Evolutionary conservation across 1,140 invertebrate species (phyloP).

Genomic region (Caenorhabditis tropicalis): DNA sequence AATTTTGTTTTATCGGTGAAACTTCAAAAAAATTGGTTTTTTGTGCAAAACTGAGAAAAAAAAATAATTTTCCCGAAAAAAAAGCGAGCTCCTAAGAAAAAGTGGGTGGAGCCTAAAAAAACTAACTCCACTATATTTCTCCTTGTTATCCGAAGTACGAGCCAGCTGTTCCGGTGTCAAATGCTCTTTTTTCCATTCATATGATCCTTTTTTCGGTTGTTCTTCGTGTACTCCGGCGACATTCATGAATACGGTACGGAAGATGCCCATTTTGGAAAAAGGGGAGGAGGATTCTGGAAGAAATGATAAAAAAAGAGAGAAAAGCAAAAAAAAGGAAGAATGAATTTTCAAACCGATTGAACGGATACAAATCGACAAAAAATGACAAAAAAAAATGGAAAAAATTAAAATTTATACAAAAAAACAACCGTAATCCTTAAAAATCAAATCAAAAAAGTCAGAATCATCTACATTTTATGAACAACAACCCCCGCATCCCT

Average conservation of each 20-base stretch:
- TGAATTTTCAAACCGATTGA: slow-evolving; percentile 30
- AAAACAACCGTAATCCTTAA: neutral
- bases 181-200: slow-evolving; percentile 46
- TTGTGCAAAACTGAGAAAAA: neutral
- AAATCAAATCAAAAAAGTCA: neutral
- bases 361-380: neutral
- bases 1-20: neutral
- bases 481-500: slow-evolving; percentile 52
- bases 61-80: neutral
- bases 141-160: slow-evolving; percentile 20
- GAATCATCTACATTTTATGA: slow-evolving; percentile 36
- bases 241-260: slow-evolving; percentile 51
- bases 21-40: neutral
- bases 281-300: neutral
- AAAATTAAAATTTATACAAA: slow-evolving; percentile 5
- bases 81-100: too few species aligned
- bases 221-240: neutral
- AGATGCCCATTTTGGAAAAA: slow-evolving; percentile 54
- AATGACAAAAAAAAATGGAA: neutral
- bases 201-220: slow-evolving; percentile 31
- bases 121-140: slow-evolving; percentile 46
- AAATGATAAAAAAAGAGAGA: slow-evolving; percentile 17
- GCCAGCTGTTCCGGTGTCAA: slow-evolving; percentile 24
- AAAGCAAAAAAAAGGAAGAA: slow-evolving; percentile 19
- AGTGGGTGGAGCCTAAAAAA: too few species aligned